Evolutionary conservation across 2,113 vertebrate genomes (phyloP).

Genomic region (Petrocephalus microphthalmus): DNA sequence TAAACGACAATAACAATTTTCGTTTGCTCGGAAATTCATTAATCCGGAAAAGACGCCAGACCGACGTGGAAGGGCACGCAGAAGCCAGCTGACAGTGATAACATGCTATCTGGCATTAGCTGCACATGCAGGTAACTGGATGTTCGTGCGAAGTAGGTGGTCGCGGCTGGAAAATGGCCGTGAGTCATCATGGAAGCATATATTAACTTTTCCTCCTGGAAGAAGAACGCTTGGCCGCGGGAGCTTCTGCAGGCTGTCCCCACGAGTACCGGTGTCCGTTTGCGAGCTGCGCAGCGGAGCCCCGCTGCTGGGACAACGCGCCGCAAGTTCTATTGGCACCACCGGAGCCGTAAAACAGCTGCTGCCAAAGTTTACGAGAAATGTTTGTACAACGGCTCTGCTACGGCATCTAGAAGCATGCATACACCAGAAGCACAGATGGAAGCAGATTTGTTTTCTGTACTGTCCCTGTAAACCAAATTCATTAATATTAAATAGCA

Average conservation of each 20-base stretch:
- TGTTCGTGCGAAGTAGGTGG: background rate
- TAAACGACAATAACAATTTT: background rate
- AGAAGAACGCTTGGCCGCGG: background rate
- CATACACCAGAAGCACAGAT: background rate
- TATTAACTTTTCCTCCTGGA: background rate
- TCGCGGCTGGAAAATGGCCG: background rate
- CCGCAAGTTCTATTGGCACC: background rate
- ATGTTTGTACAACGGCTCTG: background rate
- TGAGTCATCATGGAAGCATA: background rate
- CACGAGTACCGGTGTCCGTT: background rate
- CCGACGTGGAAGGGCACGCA: background rate
- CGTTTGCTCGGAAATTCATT: background rate
- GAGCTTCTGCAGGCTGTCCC: background rate
- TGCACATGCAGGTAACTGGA: background rate
- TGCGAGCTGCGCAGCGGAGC: background rate
- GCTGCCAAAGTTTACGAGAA: background rate
- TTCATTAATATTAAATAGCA: background rate
- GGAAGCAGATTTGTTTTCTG: background rate
- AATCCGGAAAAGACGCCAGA: background rate
- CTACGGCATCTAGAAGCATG: background rate
- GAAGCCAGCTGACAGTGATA: background rate
- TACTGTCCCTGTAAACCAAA: background rate
- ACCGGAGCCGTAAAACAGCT: background rate
- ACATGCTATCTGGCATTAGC: background rate
- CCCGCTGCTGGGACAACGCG: background rate